Percentiles rank a stretch among this genome's conserved stretches.
phyloP scores from a whole-genome alignment of 1,140 invertebrate genomes.

The Tribolium madens region DNA sequence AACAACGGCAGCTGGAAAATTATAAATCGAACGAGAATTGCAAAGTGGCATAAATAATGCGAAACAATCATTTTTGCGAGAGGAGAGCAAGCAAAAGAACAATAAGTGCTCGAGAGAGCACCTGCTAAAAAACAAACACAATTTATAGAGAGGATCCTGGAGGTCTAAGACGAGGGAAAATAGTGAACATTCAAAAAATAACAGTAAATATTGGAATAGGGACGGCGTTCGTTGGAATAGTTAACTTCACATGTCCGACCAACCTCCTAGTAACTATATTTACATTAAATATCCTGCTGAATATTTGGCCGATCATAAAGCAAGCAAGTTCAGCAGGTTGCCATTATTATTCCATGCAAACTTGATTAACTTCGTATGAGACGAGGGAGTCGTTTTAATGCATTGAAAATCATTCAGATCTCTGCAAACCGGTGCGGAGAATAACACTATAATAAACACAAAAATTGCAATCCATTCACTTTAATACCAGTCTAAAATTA shows the following conservation, averaged over 20 bases:
- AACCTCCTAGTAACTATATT: not conserved
- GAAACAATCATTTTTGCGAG: slow-evolving; percentile 1
- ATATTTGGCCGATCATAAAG: slow-evolving; percentile 20
- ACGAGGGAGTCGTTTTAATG: slow-evolving; percentile 2
- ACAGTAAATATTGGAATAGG: slow-evolving; percentile 11
- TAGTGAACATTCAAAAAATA: slow-evolving; percentile 7
- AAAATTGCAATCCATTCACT: not conserved
- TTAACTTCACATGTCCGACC: not conserved
- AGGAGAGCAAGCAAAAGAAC: slow-evolving; percentile 21
- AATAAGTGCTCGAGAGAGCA: slow-evolving; percentile 5
- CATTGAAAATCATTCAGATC: slow-evolving; percentile 7
- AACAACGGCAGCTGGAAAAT: not conserved
- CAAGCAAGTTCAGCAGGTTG: slow-evolving; percentile 30
- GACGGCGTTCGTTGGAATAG: not conserved
- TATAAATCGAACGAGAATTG: not conserved
- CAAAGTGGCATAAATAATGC: not conserved
- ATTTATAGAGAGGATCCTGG: slow-evolving; percentile 29
- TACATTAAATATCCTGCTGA: slow-evolving; percentile 13
- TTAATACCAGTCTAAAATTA: not conserved
- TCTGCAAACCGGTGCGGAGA: no score
- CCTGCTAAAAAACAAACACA: slow-evolving; percentile 22
- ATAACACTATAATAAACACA: not conserved
- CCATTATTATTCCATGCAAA: slow-evolving; percentile 25
- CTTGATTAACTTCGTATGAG: slow-evolving; percentile 10
- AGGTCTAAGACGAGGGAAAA: not conserved